A percentile compares a stretch with the other conserved stretches of the same genome.
phyloP scores from a whole-genome alignment of 2,888 invertebrate species.

The Lasioglossum figueresi region DNA sequence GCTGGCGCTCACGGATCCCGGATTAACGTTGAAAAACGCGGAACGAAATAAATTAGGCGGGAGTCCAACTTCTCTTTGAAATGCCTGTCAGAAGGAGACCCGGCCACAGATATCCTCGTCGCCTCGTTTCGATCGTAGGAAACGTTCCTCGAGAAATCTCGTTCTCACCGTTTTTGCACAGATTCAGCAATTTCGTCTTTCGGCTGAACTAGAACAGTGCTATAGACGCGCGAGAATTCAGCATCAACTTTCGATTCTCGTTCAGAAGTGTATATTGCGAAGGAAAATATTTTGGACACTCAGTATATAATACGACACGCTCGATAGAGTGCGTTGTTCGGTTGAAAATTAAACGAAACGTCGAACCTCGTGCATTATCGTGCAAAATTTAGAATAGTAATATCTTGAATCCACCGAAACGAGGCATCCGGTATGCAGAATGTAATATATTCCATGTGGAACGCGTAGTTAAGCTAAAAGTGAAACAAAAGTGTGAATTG shows the following conservation, averaged over 20 bases:
- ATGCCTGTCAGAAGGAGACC: background rate
- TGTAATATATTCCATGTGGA: background rate
- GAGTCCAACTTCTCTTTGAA: constrained; percentile 10
- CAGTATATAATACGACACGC: background rate
- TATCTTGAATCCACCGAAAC: background rate
- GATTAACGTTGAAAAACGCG: constrained; percentile 35
- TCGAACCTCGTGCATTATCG: background rate
- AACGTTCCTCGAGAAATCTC: background rate
- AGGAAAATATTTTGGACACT: background rate
- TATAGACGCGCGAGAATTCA: background rate
- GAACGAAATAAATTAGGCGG: constrained; percentile 21
- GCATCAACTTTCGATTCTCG: background rate
- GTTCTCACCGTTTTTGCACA: background rate
- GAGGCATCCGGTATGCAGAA: background rate
- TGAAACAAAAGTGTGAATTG: background rate
- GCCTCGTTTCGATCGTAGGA: background rate
- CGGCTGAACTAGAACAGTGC: background rate
- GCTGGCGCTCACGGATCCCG: constrained; percentile 30
- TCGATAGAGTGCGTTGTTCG: background rate
- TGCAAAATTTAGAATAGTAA: background rate
- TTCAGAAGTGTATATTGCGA: background rate
- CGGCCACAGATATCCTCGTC: background rate
- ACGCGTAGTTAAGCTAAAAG: background rate
- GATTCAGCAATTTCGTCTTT: background rate
- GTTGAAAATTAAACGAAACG: background rate